phyloP scores from a whole-genome alignment of 1,140 invertebrate species.

The Diachasmimorpha longicaudata region DNA sequence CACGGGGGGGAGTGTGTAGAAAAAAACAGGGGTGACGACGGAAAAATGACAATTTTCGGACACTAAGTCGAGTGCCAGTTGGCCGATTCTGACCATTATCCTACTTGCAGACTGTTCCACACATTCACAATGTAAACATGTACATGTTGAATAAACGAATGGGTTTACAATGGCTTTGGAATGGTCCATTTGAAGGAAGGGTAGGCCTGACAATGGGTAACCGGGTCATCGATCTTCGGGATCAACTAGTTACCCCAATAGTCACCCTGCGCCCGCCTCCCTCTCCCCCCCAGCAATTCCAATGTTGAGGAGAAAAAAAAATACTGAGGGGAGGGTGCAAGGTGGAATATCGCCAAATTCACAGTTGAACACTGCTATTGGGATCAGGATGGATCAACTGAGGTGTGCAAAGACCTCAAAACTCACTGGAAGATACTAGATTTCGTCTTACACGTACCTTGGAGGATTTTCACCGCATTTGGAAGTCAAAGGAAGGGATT shows the following conservation, averaged over 20 bases:
- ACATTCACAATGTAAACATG: slow-evolving; percentile 19
- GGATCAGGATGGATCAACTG: background rate
- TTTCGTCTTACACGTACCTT: slow-evolving; percentile 1
- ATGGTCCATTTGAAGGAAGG: background rate
- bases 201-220: background rate
- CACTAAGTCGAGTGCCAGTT: background rate
- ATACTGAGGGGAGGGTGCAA: background rate
- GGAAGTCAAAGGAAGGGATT: slow-evolving; percentile 26
- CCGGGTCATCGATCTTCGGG: background rate
- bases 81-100: background rate
- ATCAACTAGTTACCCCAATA: background rate
- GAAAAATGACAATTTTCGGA: background rate
- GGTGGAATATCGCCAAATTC: background rate
- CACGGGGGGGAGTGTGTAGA: background rate
- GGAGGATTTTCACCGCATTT: slow-evolving; percentile 21
- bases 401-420: background rate
- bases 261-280: background rate
- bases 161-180: slow-evolving; percentile 22
- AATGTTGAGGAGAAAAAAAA: background rate
- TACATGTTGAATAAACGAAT: slow-evolving; percentile 22
- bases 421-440: background rate
- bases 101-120: background rate
- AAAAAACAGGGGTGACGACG: background rate
- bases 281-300: no score
- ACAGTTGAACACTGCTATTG: background rate